These are phyloP conservation scores for Solenopsis fugax DNA, from an alignment of 1,140 invertebrate genomes.

Conservation along the genomic window DNA sequence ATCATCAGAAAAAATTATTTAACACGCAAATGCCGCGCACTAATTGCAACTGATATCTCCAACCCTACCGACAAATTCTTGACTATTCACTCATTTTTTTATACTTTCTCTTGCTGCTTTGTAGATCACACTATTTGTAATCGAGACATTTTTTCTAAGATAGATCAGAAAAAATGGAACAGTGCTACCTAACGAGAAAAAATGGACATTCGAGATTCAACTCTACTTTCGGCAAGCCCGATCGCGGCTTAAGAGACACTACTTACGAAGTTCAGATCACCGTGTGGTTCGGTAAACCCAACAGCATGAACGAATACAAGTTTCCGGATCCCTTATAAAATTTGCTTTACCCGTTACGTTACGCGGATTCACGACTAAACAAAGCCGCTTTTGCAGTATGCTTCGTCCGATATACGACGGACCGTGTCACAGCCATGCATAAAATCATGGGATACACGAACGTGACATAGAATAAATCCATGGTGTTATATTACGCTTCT, in stretches of 20 bases:
- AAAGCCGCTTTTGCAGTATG: slow-evolving; percentile 19
- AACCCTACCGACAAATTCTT: not conserved
- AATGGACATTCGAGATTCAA: slow-evolving; percentile 20
- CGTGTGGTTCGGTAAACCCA: slow-evolving; percentile 18
- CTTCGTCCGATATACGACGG: slow-evolving; percentile 28
- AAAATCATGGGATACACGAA: slow-evolving; percentile 59
- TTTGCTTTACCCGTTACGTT: slow-evolving; percentile 3
- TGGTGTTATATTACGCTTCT: slow-evolving; percentile 48
- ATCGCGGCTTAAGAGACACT: slow-evolving; percentile 11
- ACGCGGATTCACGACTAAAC: slow-evolving; percentile 42
- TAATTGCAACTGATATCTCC: not conserved
- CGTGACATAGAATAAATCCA: slow-evolving; percentile 58
- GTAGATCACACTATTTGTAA: not conserved
- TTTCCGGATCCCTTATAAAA: slow-evolving; percentile 45
- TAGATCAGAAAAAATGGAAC: not conserved
- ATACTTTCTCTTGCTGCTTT: not conserved
- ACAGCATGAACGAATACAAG: slow-evolving; percentile 32
- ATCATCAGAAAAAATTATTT: not conserved
- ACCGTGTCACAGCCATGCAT: slow-evolving; percentile 47
- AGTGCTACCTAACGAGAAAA: not conserved
- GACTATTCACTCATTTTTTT: not conserved
- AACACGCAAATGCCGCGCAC: too few species aligned
- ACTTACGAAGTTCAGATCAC: slow-evolving; percentile 25
- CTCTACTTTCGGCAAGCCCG: not conserved
- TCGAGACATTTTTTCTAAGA: not conserved